Base-by-base conservation (phyloP, 2,797 vertebrate genomes). In the Aselliscus stoliczkanus region DNA sequence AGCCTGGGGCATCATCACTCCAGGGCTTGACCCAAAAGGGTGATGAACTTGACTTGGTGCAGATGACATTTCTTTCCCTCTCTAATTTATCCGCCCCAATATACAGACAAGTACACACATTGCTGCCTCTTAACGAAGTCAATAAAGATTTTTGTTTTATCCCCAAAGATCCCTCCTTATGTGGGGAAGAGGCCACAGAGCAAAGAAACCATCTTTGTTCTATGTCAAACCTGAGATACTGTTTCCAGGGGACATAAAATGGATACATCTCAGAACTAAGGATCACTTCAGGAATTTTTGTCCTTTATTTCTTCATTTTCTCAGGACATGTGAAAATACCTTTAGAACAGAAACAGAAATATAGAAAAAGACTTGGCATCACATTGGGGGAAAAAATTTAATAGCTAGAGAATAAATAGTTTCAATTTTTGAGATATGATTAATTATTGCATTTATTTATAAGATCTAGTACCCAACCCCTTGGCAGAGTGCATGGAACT, bases 1-100 rank as follows among this genome's bases (percentile, higher is more conserved):
- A 83, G 82, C 92, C 93, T 60, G 76, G 80, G 87, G 52, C 75
- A 34, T 39, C 73, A 69, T 77, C 82, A 62, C 31, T 25, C n/a
- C 31, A 37, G 82, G 44, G 70, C 25, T 4, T 88, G 92, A 95
- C 86, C 56, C 64, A 29, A 39, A 44, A 39, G 47, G 90, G 80
- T 91, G 75, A 95, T 93, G 92, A 96, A 95, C 95, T 96, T 97
- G 94, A 83, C 82, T 79, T 58, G 29, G 31, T 69, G 29, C 44
- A n/a, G 58, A 92, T 93, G 87, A 62, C 72, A 67, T 94, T 94
- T 96, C 88, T 52, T 34, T 96, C 87, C 39, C 39, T 67, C 15
- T 95, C 50, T 95, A 81, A 60, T 73, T 79, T 91, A 73, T 37
- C 62, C 27, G 50, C 42, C 27, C 81, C 25, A 47, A 31, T 39